These are phyloP conservation scores for Ectobius pallidus DNA, from an alignment of 2,888 invertebrate species.

Conservation along the genomic window DNA sequence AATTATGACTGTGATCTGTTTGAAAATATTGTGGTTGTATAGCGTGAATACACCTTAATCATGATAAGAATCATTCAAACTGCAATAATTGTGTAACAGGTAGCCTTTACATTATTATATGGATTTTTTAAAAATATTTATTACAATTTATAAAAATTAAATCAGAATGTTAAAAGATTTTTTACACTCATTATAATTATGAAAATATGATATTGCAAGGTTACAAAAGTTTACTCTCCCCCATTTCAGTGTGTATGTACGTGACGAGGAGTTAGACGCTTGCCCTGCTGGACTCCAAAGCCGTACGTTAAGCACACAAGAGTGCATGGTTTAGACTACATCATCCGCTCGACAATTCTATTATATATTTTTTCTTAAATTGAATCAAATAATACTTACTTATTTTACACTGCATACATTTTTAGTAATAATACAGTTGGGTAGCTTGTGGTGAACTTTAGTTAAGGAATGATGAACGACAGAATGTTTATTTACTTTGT, in stretches of 20 bases:
- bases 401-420: neutral
- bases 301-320: neutral
- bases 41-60: no score
- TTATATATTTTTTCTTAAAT: neutral
- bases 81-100: no score
- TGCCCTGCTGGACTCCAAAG: neutral
- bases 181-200: no score
- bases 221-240: neutral
- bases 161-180: no score
- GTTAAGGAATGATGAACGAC: neutral
- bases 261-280: neutral
- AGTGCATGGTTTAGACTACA: slow-evolving; percentile 8
- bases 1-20: no score
- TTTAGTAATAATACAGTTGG: slow-evolving; percentile 5
- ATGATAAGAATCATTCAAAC: no score
- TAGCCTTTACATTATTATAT: no score
- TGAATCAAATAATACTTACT: neutral
- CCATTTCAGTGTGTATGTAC: slow-evolving; percentile 31
- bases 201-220: no score
- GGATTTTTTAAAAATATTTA: no score
- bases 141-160: no score
- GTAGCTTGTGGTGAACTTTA: neutral
- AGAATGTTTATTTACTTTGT: neutral
- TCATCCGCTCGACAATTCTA: neutral
- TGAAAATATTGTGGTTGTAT: no score